Percentiles rank a stretch among this genome's conserved stretches.
phyloP scores from a whole-genome alignment of 2,888 invertebrate species.

The Perizoma affinitatum region DNA sequence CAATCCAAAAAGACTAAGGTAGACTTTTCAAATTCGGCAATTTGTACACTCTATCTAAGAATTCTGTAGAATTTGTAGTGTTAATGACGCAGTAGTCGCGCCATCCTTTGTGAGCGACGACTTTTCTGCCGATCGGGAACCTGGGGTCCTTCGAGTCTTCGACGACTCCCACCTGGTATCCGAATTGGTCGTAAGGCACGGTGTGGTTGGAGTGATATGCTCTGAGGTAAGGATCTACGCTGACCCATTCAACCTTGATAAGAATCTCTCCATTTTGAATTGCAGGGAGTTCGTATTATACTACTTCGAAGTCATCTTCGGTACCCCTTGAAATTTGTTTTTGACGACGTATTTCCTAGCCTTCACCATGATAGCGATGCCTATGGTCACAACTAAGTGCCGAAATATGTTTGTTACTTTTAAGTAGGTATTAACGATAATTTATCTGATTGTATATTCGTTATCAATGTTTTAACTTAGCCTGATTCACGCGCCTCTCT shows the following conservation, averaged over 20 bases:
- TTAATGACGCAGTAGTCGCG: conserved; percentile 73
- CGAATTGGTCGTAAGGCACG: conserved; percentile 44
- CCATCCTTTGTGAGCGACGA: conserved; percentile 88
- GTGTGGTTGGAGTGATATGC: conserved; percentile 42
- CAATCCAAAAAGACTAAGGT: conserved; percentile 84
- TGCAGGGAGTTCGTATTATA: conserved; percentile 84
- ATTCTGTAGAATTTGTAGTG: conserved; percentile 32
- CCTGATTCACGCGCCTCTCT: conserved; percentile 10
- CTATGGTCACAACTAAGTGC: conserved; percentile 5
- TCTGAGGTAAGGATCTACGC: conserved; percentile 60
- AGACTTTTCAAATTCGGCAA: conserved; percentile 82
- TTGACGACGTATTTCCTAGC: conserved; percentile 84
- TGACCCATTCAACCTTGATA: conserved; percentile 56
- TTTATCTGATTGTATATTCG: conserved; percentile 19
- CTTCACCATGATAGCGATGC: conserved; percentile 65
- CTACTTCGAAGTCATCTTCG: conserved; percentile 85
- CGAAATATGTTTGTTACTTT: conserved; percentile 9
- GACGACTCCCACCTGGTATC: conserved; percentile 64
- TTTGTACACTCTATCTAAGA: conserved; percentile 48
- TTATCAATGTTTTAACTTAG: conserved; percentile 1
- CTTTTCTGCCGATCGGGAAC: conserved; percentile 84
- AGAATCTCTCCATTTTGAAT: conserved; percentile 82
- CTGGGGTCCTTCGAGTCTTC: conserved; percentile 58
- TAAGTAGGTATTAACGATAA: conserved; percentile 17
- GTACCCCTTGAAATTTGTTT: conserved; percentile 83